These are phyloP conservation scores for Phalacrocorax carbo DNA, from an alignment of 2,113 vertebrate genomes.

Conservation along the genomic window DNA sequence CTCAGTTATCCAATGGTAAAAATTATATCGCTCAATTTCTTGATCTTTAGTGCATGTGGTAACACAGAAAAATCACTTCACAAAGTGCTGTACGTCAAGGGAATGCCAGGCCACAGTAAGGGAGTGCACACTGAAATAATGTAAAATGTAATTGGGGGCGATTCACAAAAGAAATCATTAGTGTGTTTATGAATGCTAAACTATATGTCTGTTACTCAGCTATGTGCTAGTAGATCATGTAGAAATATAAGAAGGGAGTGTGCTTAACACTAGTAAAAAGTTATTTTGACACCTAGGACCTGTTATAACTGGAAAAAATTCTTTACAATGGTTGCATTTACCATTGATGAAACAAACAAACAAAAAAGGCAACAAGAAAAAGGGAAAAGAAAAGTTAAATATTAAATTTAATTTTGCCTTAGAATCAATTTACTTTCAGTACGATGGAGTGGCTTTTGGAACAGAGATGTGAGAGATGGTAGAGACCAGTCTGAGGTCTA, in stretches of 20 bases:
- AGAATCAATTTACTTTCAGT: not conserved
- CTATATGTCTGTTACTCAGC: not conserved
- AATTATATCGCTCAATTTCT: not conserved
- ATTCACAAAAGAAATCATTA: not conserved
- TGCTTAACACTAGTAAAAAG: not conserved
- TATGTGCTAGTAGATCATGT: not conserved
- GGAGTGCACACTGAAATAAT: not conserved
- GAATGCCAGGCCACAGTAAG: not conserved
- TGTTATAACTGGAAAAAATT: not conserved
- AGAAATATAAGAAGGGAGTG: not conserved
- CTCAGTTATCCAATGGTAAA: not conserved
- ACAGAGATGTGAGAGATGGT: not conserved
- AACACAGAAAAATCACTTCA: not conserved
- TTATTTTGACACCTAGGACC: not conserved
- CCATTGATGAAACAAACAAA: not conserved
- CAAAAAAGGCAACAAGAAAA: not conserved
- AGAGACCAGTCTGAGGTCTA: conserved; percentile 11
- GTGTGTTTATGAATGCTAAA: not conserved
- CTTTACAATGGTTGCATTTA: not conserved
- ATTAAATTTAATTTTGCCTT: not conserved
- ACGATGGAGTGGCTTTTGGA: not conserved
- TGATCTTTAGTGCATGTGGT: not conserved
- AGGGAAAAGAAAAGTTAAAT: not conserved
- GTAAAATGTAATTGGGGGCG: not conserved
- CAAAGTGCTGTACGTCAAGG: not conserved